Conservation (phyloP, 2,797 vertebrate genomes). For the Erithacus rubecula region DNA sequence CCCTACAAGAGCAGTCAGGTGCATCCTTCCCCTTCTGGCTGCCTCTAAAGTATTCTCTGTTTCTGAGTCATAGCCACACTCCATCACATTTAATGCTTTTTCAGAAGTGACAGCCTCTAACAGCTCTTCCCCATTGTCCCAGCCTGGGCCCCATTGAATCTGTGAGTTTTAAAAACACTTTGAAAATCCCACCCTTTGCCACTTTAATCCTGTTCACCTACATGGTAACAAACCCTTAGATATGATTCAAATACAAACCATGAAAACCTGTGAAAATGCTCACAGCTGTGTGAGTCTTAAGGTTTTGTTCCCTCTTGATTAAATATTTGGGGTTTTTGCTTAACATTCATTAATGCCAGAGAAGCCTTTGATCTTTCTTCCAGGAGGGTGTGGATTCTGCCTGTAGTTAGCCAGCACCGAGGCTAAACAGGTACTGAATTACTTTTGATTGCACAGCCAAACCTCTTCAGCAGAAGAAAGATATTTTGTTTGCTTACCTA, state of each 20-base stretch:
- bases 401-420: constrained; percentile 24
- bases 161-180: background rate
- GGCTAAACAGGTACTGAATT: constrained; percentile 41
- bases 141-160: background rate
- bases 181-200: background rate
- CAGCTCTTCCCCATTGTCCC: background rate
- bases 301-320: constrained; percentile 34
- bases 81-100: background rate
- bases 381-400: constrained; percentile 28
- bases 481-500: background rate
- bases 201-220: background rate
- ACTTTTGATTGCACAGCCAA: constrained; percentile 43
- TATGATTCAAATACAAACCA: background rate
- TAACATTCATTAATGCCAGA: constrained; percentile 30
- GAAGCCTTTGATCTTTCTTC: constrained; percentile 54
- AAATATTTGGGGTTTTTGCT: constrained; percentile 52
- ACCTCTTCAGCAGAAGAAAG: constrained; percentile 7
- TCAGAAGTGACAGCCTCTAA: background rate
- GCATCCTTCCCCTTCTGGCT: background rate
- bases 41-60: background rate
- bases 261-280: background rate
- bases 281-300: background rate
- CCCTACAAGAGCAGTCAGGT: constrained; percentile 19
- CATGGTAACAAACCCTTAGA: background rate
- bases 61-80: constrained; percentile 20